These are phyloP conservation scores for Aplysina aerophoba DNA, from an alignment of 37 sponge, comb jelly and placozoan species.

Conservation along the genomic window DNA sequence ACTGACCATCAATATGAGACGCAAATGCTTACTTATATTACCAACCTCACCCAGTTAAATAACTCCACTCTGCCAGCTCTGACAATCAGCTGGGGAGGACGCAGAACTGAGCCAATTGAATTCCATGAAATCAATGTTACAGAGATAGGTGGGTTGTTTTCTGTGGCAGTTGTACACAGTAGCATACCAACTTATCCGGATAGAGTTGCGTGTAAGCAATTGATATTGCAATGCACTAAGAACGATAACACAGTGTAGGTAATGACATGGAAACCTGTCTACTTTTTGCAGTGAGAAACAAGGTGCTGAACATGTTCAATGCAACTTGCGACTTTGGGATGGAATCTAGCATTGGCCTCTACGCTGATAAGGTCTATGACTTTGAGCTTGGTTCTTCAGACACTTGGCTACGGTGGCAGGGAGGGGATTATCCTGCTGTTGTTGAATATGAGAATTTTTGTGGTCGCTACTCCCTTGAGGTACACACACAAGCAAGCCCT, in stretches of 20 bases:
- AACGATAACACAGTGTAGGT: no score
- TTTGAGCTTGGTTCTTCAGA: conserved; percentile 38
- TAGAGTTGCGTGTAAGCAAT: no score
- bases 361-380: conserved; percentile 20
- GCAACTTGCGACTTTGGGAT: conserved; percentile 45
- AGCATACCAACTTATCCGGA: no score
- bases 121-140: conserved; percentile 3
- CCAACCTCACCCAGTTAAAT: background rate
- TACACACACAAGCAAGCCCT: no score
- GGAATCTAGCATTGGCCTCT: conserved; percentile 2
- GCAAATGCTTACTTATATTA: conserved; percentile 35
- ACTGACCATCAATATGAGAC: conserved; percentile 46
- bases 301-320: conserved; percentile 33
- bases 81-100: conserved; percentile 38
- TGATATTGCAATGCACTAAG: no score
- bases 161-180: no score
- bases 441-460: conserved; percentile 52
- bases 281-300: background rate
- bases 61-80: conserved; percentile 10
- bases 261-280: background rate
- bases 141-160: conserved; percentile 8
- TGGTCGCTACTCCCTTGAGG: conserved; percentile 59
- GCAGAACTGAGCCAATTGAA: background rate
- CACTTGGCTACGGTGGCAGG: conserved; percentile 35
- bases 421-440: conserved; percentile 11